phyloP scores from a whole-genome alignment of 2,113 vertebrate genomes.

The Gasterosteus nipponicus region DNA sequence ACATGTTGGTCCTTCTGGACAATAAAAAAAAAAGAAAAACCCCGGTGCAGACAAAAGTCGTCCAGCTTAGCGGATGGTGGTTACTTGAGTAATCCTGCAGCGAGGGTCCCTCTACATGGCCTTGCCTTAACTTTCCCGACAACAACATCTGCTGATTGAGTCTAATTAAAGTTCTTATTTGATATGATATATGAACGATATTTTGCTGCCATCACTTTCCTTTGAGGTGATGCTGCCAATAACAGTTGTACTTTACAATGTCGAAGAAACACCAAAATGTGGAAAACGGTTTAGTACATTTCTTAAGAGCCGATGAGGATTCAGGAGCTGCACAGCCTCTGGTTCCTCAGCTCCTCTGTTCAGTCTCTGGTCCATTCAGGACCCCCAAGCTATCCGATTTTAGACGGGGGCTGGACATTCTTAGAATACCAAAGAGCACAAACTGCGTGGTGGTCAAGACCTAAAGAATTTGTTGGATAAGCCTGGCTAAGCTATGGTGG shows the following conservation, averaged over 20 bases:
- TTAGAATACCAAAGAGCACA: constrained; percentile 44
- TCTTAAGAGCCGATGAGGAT: background rate
- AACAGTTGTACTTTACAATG: background rate
- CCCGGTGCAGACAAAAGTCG: constrained; percentile 16
- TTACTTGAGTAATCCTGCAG: background rate
- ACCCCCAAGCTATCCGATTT: constrained; percentile 7
- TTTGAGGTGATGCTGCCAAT: background rate
- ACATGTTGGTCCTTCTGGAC: constrained; percentile 26
- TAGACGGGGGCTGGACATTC: constrained; percentile 16
- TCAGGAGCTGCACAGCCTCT: background rate
- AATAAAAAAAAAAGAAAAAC: constrained; percentile 28
- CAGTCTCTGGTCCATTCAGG: background rate
- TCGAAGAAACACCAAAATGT: background rate
- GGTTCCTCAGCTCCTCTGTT: background rate
- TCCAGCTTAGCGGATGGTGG: background rate
- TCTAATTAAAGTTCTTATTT: constrained; percentile 5
- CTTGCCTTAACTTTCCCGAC: background rate
- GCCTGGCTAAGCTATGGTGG: constrained; percentile 19
- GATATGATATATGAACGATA: background rate
- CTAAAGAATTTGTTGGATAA: constrained; percentile 40
- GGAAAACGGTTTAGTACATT: background rate
- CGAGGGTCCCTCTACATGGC: background rate
- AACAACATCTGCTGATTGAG: background rate
- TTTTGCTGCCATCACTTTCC: background rate
- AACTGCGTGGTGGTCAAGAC: constrained; percentile 20